Percentiles rank a stretch among this genome's conserved stretches.
Evolutionary conservation across 2,888 invertebrate species (phyloP).

Genomic region (Eueremaeus valkanovi): DNA sequence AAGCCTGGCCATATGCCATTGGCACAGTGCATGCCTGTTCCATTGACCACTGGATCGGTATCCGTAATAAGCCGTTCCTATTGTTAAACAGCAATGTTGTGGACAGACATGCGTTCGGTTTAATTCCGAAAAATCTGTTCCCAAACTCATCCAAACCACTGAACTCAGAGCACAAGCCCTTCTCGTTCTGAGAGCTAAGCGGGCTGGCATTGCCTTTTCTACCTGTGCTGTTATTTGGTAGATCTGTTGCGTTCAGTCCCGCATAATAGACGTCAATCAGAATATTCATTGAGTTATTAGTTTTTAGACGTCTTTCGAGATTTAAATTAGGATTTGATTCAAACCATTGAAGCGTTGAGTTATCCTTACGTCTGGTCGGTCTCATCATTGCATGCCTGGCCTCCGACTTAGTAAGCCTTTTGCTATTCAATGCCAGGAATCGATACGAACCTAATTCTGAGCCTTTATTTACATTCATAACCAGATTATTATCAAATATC

Average conservation of each 20-base stretch:
- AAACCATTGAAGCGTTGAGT: slow-evolving; percentile 87
- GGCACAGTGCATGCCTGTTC: slow-evolving; percentile 54
- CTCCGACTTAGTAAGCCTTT: background rate
- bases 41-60: slow-evolving; percentile 53
- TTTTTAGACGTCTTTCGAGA: slow-evolving; percentile 53
- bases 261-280: slow-evolving; percentile 45
- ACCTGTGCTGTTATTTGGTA: slow-evolving; percentile 92
- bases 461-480: background rate
- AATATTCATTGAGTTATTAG: background rate
- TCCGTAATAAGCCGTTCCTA: slow-evolving; percentile 62
- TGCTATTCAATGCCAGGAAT: background rate
- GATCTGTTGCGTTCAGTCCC: slow-evolving; percentile 58
- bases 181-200: too few species aligned
- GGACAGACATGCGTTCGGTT: slow-evolving; percentile 50
- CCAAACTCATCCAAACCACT: slow-evolving; percentile 50
- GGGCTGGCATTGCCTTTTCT: slow-evolving; percentile 71
- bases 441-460: background rate
- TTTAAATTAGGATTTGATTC: slow-evolving; percentile 55
- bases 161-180: slow-evolving; percentile 48
- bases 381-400: slow-evolving; percentile 77
- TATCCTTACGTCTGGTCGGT: slow-evolving; percentile 85
- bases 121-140: slow-evolving; percentile 52
- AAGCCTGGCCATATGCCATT: slow-evolving; percentile 55
- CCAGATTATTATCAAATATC: background rate
- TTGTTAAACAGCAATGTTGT: slow-evolving; percentile 54